Percentiles rank a stretch among this genome's conserved stretches.
Conservation (phyloP, 2,113 vertebrate genomes). For the Tonatia bakeri region DNA sequence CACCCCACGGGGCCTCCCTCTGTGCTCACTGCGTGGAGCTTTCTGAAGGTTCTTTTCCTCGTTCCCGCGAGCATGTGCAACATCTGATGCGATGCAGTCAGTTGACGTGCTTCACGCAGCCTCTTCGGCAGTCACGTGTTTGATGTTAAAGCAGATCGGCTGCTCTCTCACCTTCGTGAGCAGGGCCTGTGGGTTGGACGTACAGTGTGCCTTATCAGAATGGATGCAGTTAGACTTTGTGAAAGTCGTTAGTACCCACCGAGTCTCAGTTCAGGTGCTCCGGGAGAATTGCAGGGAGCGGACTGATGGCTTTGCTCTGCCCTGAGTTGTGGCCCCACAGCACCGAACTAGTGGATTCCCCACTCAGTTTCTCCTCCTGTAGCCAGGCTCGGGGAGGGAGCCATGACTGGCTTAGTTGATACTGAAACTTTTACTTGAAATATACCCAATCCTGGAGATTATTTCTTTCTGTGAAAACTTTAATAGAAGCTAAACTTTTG, state of each 20-base stretch:
- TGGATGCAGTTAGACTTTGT: neutral
- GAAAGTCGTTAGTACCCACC: neutral
- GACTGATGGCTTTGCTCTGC: neutral
- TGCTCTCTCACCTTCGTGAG: neutral
- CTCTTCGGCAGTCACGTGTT: neutral
- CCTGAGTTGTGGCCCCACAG: neutral
- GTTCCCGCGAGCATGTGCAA: neutral
- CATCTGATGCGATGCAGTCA: neutral
- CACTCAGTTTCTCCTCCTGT: neutral
- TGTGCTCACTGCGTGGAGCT: neutral
- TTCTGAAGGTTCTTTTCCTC: neutral
- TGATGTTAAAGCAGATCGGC: neutral
- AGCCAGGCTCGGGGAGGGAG: neutral
- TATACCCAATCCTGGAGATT: neutral
- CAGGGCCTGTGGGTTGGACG: neutral
- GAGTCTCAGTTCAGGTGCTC: neutral
- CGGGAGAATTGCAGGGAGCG: neutral
- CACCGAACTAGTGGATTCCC: neutral
- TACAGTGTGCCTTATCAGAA: neutral
- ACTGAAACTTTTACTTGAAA: conserved; percentile 21
- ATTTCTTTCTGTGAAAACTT: neutral
- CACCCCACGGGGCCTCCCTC: neutral
- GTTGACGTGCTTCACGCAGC: neutral
- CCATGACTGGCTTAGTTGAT: neutral
- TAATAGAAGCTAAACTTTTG: neutral